Evolutionary conservation across 1,140 invertebrate species (phyloP).

Genomic region (Tetramorium parvispinum): DNA sequence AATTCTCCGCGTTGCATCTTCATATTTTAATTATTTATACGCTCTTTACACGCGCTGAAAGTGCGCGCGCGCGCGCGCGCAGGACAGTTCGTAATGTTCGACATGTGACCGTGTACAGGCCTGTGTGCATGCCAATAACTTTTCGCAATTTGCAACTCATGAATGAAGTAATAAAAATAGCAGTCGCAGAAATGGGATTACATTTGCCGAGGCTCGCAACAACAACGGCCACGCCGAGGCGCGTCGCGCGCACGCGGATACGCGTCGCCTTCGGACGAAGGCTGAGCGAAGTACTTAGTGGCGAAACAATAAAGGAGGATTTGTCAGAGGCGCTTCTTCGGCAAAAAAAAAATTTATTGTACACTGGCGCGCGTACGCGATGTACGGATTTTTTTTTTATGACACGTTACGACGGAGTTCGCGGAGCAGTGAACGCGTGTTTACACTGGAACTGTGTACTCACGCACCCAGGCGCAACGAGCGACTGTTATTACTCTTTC

Average conservation of each 20-base stretch:
- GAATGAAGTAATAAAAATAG: conserved; percentile 58
- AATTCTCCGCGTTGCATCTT: conserved; percentile 20
- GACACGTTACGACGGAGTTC: not conserved
- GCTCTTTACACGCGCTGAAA: not conserved
- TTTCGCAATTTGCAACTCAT: conserved; percentile 44
- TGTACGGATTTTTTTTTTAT: not conserved
- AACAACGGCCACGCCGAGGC: not conserved
- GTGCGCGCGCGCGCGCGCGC: not conserved
- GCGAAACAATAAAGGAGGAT: not conserved
- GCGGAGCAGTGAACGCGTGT: too few relatives aligned
- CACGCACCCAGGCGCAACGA: not conserved
- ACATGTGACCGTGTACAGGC: not conserved
- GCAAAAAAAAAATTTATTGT: not conserved
- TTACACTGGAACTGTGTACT: too few relatives aligned
- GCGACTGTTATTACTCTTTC: not conserved
- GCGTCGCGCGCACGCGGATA: not conserved
- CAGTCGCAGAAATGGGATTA: conserved; percentile 12
- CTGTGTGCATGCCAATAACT: conserved; percentile 15
- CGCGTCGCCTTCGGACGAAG: not conserved
- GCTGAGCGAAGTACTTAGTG: not conserved
- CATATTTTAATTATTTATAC: conserved; percentile 40
- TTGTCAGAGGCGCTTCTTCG: not conserved
- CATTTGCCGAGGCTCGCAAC: conserved; percentile 18
- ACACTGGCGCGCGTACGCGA: too few relatives aligned
- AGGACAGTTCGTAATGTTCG: not conserved